Evolutionary conservation across 2,797 vertebrate species (phyloP), one percentile per base, ranked within the genome.

Genomic region (Sebastes jordani): DNA sequence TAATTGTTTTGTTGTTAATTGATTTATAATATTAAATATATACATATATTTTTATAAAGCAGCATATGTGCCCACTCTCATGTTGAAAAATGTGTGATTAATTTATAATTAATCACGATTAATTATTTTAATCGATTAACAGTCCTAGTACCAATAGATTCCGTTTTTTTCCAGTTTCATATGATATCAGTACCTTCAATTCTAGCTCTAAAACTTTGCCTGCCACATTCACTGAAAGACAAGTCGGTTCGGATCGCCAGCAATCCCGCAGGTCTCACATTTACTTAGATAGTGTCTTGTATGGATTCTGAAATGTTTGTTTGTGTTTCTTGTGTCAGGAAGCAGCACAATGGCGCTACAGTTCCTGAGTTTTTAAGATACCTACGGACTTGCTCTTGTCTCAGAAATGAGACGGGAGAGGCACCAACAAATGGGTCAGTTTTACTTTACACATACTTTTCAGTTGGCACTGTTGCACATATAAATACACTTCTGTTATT

Each of bases 11-110:
- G 38, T 42, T 42, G 13, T 16, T 42, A 16, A 42, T 42, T 42
- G 5, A 42, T 42, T 1, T 1, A 0, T 0, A 6, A 1, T 42
- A 42, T 0, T 42, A 42, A 42, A 42, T 1, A 42, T 42, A 42
- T 1, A 42, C 5, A 14, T 42, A 14, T 5, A 16, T 42, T 42
- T 42, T 0, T 16, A 18, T 16, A 16, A 16, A 46, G 42, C 42
- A 18, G 42, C 42, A 46, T 46, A 18, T 46, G 0, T 46, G 14
- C 42, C 42, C 42, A 7, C 42, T 46, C 42, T 0, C 42, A 46
- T 46, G 16, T 46, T 46, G 13, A 7, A 18, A 46, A 18, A 46
- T 46, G 42, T 46, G 42, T 18, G 16, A 0, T 42, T 46, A 46
- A 46, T 46, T 46, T 42, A 0, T 2, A 0, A 46, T 46, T 46